Conservation (phyloP, 2,113 vertebrate species). For the Megaceryle maxima region DNA sequence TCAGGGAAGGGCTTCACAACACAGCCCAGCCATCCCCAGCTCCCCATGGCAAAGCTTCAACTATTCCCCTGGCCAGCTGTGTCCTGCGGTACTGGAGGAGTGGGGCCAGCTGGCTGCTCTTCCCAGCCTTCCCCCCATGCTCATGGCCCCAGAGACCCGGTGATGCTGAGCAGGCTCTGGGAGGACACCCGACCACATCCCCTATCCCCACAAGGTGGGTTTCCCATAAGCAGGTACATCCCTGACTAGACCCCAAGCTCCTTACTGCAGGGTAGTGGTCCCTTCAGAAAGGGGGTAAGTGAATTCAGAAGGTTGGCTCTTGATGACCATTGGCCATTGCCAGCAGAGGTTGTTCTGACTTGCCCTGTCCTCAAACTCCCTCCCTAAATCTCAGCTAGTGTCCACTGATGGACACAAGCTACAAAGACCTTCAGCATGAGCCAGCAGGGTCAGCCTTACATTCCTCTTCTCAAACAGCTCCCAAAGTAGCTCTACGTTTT, state of each 20-base stretch:
- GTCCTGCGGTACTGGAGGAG: not conserved
- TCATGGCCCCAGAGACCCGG: accelerated
- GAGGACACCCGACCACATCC: not conserved
- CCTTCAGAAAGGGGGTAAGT: not conserved
- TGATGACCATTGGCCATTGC: accelerated
- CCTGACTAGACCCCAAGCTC: not conserved
- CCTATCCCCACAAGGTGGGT: not conserved
- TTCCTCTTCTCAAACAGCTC: not conserved
- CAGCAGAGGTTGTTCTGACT: not conserved
- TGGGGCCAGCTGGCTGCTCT: not conserved
- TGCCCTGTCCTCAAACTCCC: not conserved
- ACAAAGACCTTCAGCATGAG: not conserved
- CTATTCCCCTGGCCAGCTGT: not conserved
- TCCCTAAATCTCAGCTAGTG: not conserved
- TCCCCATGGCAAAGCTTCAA: not conserved
- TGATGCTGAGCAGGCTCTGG: accelerated
- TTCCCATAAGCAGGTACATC: not conserved
- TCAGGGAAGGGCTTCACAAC: not conserved
- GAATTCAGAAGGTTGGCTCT: not conserved
- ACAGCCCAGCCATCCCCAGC: not conserved
- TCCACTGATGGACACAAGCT: not conserved
- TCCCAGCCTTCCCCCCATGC: not conserved
- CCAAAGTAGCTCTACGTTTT: not conserved
- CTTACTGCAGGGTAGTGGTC: accelerated
- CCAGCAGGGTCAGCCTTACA: not conserved